These are phyloP conservation scores for Cephus nigrinus DNA, from an alignment of 2,888 invertebrate genomes.

Conservation along the genomic window DNA sequence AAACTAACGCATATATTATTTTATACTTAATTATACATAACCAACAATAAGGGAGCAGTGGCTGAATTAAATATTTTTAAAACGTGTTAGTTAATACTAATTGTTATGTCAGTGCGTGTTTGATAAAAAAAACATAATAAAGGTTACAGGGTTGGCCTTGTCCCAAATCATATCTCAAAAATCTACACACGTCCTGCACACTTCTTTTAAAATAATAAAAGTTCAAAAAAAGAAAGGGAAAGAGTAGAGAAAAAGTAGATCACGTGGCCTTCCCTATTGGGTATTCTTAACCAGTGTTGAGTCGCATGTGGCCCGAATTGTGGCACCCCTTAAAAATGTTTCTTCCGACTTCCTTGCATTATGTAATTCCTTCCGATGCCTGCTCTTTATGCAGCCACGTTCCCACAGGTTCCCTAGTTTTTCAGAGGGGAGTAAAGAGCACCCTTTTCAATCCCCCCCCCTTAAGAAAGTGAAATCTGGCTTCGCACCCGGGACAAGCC, in stretches of 20 bases:
- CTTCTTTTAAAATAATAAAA: conserved; percentile 31
- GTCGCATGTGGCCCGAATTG: conserved; percentile 17
- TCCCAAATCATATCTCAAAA: conserved; percentile 13
- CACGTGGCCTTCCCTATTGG: conserved; percentile 35
- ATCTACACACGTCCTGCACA: conserved; percentile 47
- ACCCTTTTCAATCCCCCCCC: neutral
- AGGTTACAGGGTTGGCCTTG: neutral
- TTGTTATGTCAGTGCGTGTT: neutral
- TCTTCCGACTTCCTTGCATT: conserved; percentile 24
- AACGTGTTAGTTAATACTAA: neutral
- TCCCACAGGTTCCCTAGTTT: conserved; percentile 39
- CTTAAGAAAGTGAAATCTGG: neutral
- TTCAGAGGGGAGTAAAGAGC: neutral
- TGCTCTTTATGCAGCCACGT: conserved; percentile 23
- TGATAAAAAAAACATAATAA: neutral
- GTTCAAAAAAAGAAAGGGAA: conserved; percentile 9
- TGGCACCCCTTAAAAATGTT: conserved; percentile 20
- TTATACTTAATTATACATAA: no score
- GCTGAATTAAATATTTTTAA: neutral
- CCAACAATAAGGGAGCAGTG: no score
- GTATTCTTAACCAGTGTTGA: conserved; percentile 28
- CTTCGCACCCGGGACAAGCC: neutral
- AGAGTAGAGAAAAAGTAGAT: conserved; percentile 32
- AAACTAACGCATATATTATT: no score
- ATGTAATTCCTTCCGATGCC: conserved; percentile 20